Percentiles rank a stretch among this genome's conserved stretches.
phyloP scores from a whole-genome alignment of 2,888 invertebrate genomes.

The Eupithecia pulchellata region DNA sequence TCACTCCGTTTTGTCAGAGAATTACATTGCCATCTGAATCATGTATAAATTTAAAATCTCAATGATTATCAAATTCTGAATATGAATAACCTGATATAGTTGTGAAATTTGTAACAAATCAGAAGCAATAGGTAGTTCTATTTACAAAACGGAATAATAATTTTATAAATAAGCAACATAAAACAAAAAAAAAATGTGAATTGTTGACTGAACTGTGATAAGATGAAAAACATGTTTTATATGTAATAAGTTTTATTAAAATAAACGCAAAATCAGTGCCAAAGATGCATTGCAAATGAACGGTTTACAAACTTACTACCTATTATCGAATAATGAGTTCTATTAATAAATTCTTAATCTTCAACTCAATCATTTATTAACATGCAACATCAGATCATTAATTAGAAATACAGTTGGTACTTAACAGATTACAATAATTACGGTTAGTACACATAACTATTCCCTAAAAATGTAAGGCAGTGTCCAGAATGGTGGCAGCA shows the following conservation, averaged over 20 bases:
- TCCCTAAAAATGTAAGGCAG: too few species aligned
- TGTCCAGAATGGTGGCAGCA: too few species aligned
- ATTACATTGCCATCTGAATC: constrained; percentile 37
- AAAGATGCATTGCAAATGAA: constrained; percentile 79
- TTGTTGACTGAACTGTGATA: constrained; percentile 84
- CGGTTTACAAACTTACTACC: too few species aligned
- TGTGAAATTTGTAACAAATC: constrained; percentile 21
- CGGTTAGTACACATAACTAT: too few species aligned
- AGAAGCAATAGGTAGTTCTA: constrained; percentile 46
- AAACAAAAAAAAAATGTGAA: constrained; percentile 72
- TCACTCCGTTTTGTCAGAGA: constrained; percentile 63
- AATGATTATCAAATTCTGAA: constrained; percentile 4
- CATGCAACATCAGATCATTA: not conserved
- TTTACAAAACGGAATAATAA: constrained; percentile 61
- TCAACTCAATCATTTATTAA: not conserved
- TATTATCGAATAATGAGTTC: constrained; percentile 19
- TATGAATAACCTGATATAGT: constrained; percentile 21
- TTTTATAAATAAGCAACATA: constrained; percentile 67
- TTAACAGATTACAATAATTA: too few species aligned
- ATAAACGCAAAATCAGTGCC: constrained; percentile 82
- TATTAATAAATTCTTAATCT: not conserved
- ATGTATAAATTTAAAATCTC: constrained; percentile 7
- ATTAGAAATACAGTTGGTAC: too few species aligned
- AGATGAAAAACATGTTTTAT: constrained; percentile 63
- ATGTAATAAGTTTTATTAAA: constrained; percentile 66